These are phyloP conservation scores for Machimus rusticus DNA, from an alignment of 2,888 invertebrate genomes.

Conservation along the genomic window DNA sequence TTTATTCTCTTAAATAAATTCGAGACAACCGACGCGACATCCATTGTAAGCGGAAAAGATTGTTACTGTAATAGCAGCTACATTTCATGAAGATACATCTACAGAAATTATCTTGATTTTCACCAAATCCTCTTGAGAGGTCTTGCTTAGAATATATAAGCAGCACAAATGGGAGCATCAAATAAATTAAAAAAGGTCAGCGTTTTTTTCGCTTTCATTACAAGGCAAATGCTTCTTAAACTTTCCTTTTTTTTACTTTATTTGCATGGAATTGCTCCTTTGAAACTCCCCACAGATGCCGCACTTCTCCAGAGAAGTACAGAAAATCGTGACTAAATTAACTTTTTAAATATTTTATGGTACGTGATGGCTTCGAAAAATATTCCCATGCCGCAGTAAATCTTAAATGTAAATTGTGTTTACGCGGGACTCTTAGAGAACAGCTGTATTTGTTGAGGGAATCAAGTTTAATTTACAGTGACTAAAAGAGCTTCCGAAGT, in stretches of 20 bases:
- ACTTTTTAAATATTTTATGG: slow-evolving; percentile 5
- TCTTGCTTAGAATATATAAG: not conserved
- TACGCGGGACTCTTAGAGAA: not conserved
- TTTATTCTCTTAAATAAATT: not conserved
- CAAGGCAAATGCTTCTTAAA: not conserved
- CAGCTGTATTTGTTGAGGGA: not conserved
- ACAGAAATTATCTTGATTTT: not conserved
- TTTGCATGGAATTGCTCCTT: not conserved
- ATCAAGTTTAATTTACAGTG: not conserved
- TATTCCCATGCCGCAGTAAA: not conserved
- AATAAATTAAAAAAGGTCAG: not conserved
- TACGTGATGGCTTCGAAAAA: slow-evolving; percentile 1
- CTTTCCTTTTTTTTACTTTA: not conserved
- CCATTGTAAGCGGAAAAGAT: not conserved
- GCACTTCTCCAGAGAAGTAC: not conserved
- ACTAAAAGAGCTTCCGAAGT: not conserved
- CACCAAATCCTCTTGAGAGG: not conserved
- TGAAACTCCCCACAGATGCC: not conserved
- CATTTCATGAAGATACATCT: not conserved
- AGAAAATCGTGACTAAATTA: not conserved
- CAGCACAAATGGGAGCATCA: not conserved
- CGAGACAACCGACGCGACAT: not conserved
- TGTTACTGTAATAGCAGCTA: not conserved
- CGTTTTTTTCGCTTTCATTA: not conserved
- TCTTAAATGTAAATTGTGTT: not conserved